Evolutionary conservation across 1,140 invertebrate species (phyloP).

Genomic region (Drosophila equinoxialis): DNA sequence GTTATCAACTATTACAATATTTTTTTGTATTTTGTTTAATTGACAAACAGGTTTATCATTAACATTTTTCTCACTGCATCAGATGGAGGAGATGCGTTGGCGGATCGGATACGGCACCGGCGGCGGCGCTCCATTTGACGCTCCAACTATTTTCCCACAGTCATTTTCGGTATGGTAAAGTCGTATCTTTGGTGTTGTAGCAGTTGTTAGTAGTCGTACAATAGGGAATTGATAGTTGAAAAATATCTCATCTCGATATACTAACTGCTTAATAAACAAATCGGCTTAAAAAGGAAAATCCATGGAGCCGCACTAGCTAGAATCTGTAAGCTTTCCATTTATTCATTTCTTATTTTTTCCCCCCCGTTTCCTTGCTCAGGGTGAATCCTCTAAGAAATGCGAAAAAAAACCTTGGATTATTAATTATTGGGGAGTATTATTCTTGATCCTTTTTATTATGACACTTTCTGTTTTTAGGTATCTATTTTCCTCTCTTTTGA

Average conservation of each 20-base stretch:
- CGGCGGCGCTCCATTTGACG: constrained; percentile 66
- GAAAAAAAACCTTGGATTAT: too few species aligned
- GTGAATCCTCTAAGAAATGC: too few species aligned
- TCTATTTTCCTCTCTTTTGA: too few species aligned
- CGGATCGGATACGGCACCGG: constrained; percentile 32
- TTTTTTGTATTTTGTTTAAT: constrained; percentile 67
- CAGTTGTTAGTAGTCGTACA: constrained; percentile 13
- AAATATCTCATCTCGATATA: constrained; percentile 14
- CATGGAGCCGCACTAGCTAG: not conserved
- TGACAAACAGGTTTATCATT: constrained; percentile 81
- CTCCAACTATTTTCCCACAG: constrained; percentile 78
- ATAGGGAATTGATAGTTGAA: constrained; percentile 12
- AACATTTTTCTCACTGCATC: constrained; percentile 61
- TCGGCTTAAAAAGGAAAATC: not conserved
- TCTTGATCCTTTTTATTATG: too few species aligned
- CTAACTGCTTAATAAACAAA: constrained; percentile 47
- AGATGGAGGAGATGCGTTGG: constrained; percentile 47
- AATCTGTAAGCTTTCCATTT: not conserved
- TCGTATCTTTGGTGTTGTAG: not conserved
- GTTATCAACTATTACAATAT: constrained; percentile 81
- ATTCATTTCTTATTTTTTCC: too few species aligned
- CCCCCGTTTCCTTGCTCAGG: too few species aligned
- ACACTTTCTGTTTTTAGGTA: too few species aligned
- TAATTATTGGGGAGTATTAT: too few species aligned
- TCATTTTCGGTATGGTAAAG: constrained; percentile 60